Evolutionary conservation across 2,888 invertebrate genomes (phyloP), one percentile per base, ranked within the genome.

Genomic region (Artemia sinica): DNA sequence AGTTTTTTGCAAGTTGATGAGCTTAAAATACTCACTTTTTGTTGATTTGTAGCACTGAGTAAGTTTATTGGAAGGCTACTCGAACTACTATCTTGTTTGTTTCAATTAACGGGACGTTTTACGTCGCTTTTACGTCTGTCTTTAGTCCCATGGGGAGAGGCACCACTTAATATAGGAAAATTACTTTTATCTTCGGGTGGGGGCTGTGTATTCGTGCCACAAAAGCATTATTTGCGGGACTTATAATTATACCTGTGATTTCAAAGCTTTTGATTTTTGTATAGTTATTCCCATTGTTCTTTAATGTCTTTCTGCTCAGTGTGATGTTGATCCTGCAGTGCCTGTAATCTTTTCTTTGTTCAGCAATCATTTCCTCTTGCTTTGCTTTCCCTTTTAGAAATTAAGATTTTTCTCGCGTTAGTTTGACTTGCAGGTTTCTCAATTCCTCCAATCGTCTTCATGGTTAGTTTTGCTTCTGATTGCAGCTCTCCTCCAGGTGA

Each of bases 211-310:
- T n/a, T 68, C 70, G 65, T 66, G 72, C 68, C 14, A 69, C 69
- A 48, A 73, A 71, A n/a, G 72, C 72, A 70, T 73, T 72, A 65
- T 69, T 71, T 18, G 68, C 70, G 65, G 86, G 83, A 11, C 84
- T 84, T 49, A 86, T 79, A 66, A 86, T 77, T 67, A 88, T 80
- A 4, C 88, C 88, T 89, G 87, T 72, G 84, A 85, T 69, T 87
- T 86, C 65, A 93, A 79, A 67, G 88, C 82, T 76, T 95, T 93
- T 77, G 92, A 83, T 77, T 91, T 86, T 41, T 91, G 76, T 89
- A 93, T 12, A 95, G 80, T 74, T 92, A 87, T 74, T 95, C 94
- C n/a, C 93, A 82, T 77, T 94, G 93, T 73, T 91, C 88, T 41
- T 85, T 86, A 13, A 95, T 86, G 75, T 95, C 94, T 72, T 86